A percentile compares a stretch with the other conserved stretches of the same genome.
Conservation (phyloP, 2,888 invertebrate genomes). For the Dermolepida albohirtum region DNA sequence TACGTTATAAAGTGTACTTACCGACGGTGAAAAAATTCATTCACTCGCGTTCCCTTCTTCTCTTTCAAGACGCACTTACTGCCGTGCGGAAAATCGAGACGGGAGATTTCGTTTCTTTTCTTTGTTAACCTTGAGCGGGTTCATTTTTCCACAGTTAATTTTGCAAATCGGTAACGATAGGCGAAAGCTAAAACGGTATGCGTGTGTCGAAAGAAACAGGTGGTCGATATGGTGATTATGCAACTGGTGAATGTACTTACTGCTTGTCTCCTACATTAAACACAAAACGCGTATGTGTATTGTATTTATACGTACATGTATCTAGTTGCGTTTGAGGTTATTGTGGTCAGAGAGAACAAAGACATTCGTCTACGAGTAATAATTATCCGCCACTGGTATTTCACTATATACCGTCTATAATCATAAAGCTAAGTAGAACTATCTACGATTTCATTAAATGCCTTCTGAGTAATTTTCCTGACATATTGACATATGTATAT, state of each 20-base stretch:
- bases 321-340: too few species aligned
- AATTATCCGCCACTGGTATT: too few species aligned
- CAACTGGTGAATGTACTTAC: conserved; percentile 50
- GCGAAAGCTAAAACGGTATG: conserved; percentile 50
- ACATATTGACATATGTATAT: too few species aligned
- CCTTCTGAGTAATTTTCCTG: too few species aligned
- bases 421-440: too few species aligned
- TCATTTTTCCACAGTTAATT: conserved; percentile 12
- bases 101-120: conserved; percentile 11
- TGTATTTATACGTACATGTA: not conserved
- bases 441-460: too few species aligned
- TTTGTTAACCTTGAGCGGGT: conserved; percentile 11
- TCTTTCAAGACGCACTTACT: not conserved
- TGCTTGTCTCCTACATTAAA: conserved; percentile 45
- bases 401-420: too few species aligned
- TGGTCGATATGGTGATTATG: conserved; percentile 50
- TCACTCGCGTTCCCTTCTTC: conserved; percentile 13
- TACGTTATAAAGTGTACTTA: conserved; percentile 10
- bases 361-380: too few species aligned
- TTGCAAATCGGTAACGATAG: conserved; percentile 48
- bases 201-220: conserved; percentile 49
- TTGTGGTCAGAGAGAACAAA: too few species aligned
- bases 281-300: conserved; percentile 6
- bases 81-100: conserved; percentile 6
- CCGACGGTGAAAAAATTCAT: not conserved